A percentile compares a stretch with the other conserved stretches of the same genome.
phyloP scores from a whole-genome alignment of 2,797 vertebrate species.

The Clarias platycephalus region DNA sequence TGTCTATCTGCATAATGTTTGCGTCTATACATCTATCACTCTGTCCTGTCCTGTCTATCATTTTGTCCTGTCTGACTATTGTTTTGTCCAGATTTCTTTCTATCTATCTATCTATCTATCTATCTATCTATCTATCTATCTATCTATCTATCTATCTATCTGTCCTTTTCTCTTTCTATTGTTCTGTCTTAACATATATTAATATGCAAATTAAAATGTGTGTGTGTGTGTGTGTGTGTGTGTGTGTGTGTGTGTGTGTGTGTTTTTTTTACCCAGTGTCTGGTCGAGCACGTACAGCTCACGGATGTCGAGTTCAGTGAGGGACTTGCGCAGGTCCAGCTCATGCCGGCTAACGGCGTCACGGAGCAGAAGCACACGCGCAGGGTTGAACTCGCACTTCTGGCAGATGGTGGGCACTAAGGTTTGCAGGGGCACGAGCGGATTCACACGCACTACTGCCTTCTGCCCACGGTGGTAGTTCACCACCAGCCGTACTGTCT shows the following conservation, averaged over 20 bases:
- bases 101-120: not conserved
- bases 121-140: not conserved
- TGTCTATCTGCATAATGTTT: not conserved
- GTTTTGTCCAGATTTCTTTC: too few species aligned
- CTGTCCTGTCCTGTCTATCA: not conserved
- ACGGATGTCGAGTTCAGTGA: conserved; percentile 86
- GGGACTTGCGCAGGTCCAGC: conserved; percentile 84
- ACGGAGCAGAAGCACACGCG: conserved; percentile 83
- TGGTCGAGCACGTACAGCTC: conserved; percentile 91
- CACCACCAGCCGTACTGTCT: conserved; percentile 90
- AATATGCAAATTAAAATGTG: not conserved
- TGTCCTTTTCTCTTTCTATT: too few species aligned
- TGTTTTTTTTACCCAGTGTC: conserved; percentile 78
- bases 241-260: not conserved
- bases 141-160: not conserved
- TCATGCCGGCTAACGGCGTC: conserved; percentile 82
- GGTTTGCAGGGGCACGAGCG: conserved; percentile 78
- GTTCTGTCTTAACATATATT: not conserved
- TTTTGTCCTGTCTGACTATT: not conserved
- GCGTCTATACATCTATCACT: too few species aligned
- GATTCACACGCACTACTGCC: conserved; percentile 90
- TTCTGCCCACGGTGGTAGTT: conserved; percentile 93
- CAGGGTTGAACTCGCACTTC: conserved; percentile 90
- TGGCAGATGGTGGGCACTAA: conserved; percentile 89
- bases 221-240: not conserved